Percentiles rank a stretch among this genome's conserved stretches.
phyloP scores from a whole-genome alignment of 2,797 vertebrate species.

The Mormyrus proboscirostris region DNA sequence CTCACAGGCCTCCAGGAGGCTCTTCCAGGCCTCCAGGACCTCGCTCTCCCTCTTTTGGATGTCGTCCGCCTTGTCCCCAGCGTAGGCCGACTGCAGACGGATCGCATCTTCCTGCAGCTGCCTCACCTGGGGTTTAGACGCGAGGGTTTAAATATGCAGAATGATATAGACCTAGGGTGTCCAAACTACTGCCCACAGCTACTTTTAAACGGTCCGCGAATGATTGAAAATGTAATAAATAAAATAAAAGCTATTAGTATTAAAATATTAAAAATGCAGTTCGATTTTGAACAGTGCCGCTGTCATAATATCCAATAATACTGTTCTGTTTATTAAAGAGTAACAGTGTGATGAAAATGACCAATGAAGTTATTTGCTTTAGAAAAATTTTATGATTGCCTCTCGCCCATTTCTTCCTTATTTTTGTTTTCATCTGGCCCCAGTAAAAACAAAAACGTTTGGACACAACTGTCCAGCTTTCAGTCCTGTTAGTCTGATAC shows the following conservation, averaged over 20 bases:
- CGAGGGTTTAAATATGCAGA: neutral
- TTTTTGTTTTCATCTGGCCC: neutral
- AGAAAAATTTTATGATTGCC: neutral
- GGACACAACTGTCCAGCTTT: neutral
- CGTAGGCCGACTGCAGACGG: slow-evolving; percentile 86
- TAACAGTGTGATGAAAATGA: neutral
- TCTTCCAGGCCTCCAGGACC: slow-evolving; percentile 90
- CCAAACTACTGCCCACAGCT: neutral
- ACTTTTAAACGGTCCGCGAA: neutral
- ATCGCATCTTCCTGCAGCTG: slow-evolving; percentile 89
- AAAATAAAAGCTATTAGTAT: neutral
- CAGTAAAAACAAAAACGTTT: neutral
- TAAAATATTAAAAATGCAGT: neutral
- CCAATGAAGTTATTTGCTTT: neutral
- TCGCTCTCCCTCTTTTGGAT: slow-evolving; percentile 92
- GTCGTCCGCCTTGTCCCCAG: slow-evolving; percentile 90
- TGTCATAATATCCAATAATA: neutral
- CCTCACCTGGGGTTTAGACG: slow-evolving; percentile 65
- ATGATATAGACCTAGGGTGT: neutral
- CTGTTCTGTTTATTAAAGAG: neutral
- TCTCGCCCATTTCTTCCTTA: neutral
- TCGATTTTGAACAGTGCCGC: neutral
- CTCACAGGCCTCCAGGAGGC: slow-evolving; percentile 83
- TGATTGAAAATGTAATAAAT: neutral
- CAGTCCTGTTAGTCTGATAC: neutral